phyloP scores from a whole-genome alignment of 1,140 invertebrate species.

The Sitodiplosis mosellana region DNA sequence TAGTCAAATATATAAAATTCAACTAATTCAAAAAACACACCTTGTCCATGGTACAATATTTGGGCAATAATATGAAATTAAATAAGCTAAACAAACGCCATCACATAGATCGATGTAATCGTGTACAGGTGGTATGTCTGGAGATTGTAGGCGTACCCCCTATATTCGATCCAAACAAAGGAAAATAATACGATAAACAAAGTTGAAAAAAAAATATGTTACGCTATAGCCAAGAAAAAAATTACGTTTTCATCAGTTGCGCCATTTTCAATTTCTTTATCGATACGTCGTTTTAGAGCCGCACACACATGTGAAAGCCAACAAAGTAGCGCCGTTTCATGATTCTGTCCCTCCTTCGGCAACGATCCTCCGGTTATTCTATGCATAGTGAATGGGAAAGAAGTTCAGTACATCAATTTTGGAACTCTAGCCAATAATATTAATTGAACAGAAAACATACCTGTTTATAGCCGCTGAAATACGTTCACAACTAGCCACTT shows the following conservation, averaged over 20 bases:
- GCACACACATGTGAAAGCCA: constrained; percentile 80
- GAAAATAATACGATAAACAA: too few relatives aligned
- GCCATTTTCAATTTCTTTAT: constrained; percentile 25
- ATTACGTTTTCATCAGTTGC: constrained; percentile 21
- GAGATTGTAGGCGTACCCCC: constrained; percentile 20
- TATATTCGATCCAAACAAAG: too few relatives aligned
- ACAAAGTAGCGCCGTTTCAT: constrained; percentile 72
- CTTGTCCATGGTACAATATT: constrained; percentile 60
- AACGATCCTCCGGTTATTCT: constrained; percentile 22
- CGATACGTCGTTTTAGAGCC: constrained; percentile 46
- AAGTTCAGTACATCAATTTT: background rate
- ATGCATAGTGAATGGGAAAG: background rate
- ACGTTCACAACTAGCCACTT: constrained; percentile 77
- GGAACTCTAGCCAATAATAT: background rate
- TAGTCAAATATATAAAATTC: too few relatives aligned
- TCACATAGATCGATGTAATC: constrained; percentile 62
- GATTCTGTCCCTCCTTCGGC: constrained; percentile 38
- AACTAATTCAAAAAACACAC: too few relatives aligned
- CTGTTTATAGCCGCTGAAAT: constrained; percentile 68
- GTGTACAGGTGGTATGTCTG: constrained; percentile 22
- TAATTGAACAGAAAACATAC: constrained; percentile 32
- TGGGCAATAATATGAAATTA: constrained; percentile 88
- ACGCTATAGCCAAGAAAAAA: too few relatives aligned
- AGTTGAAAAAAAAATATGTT: too few relatives aligned
- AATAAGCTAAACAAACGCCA: constrained; percentile 72